Percentiles rank a stretch among this genome's conserved stretches.
phyloP scores from a whole-genome alignment of 2,797 vertebrate genomes.

The Falco berigora region DNA sequence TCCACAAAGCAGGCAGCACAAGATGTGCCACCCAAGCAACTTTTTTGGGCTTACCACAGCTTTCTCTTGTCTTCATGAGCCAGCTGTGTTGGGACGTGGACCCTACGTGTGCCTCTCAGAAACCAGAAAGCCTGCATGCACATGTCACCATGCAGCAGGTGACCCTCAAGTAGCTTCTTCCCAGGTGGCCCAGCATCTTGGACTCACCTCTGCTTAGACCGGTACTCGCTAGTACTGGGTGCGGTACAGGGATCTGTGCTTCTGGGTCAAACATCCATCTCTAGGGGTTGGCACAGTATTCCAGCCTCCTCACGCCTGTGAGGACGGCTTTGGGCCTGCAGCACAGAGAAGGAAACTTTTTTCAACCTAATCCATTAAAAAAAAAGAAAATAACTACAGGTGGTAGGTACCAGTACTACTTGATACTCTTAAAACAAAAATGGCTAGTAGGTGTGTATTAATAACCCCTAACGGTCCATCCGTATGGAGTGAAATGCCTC shows the following conservation, averaged over 20 bases:
- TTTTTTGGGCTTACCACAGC: neutral
- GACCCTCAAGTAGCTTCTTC: neutral
- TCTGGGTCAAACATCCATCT: neutral
- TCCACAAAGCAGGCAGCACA: neutral
- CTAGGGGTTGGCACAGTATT: neutral
- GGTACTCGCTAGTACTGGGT: neutral
- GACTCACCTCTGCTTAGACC: neutral
- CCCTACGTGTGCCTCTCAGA: fast-evolving
- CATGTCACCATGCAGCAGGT: neutral
- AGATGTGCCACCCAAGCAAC: neutral
- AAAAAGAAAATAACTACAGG: neutral
- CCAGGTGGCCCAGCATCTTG: neutral
- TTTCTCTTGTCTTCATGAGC: neutral
- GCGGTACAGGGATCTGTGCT: neutral
- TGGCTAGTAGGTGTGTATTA: neutral
- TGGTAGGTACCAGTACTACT: neutral
- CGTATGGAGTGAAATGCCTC: fast-evolving
- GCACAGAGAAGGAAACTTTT: neutral
- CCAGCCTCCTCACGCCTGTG: fast-evolving
- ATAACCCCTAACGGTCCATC: neutral
- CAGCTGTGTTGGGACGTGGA: too few relatives aligned
- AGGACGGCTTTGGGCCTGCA: neutral
- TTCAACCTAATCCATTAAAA: neutral
- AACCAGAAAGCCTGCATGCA: neutral
- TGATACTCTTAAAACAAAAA: neutral